Evolutionary conservation across 2,888 invertebrate species (phyloP).

Genomic region (Physocephala rufipes): DNA sequence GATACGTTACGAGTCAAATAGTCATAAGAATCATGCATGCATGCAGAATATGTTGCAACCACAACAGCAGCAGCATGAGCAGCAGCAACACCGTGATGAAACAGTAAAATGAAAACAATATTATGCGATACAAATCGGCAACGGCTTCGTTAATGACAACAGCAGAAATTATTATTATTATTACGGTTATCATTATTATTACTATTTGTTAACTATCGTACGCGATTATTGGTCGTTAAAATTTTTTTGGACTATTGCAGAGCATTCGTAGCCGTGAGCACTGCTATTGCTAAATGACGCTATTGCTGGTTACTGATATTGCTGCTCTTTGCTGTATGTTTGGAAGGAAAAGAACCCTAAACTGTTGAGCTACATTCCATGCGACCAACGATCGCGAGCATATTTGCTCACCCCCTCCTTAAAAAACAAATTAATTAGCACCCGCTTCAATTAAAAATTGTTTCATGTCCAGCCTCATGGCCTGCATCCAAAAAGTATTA

Average conservation of each 20-base stretch:
- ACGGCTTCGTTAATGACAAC: conserved; percentile 5
- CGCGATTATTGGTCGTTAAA: background rate
- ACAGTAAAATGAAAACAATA: conserved; percentile 19
- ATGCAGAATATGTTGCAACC: conserved; percentile 14
- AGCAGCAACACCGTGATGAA: background rate
- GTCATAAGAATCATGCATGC: conserved; percentile 7
- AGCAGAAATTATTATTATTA: background rate
- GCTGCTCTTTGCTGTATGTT: background rate
- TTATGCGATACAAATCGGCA: conserved; percentile 6
- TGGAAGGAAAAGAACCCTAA: background rate
- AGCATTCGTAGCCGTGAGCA: background rate
- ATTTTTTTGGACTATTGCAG: background rate
- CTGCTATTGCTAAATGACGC: background rate
- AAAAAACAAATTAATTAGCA: too few species aligned
- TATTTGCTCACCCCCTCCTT: too few species aligned
- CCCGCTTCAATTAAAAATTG: too few species aligned
- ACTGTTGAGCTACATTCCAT: too few species aligned
- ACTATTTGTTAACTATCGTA: conserved; percentile 9
- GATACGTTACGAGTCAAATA: background rate
- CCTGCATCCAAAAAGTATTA: too few species aligned
- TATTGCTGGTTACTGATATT: background rate
- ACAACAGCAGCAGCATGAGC: background rate
- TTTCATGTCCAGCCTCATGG: too few species aligned
- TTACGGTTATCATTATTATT: background rate
- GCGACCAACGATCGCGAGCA: too few species aligned